Base-by-base conservation (phyloP, 1,140 invertebrate genomes). In the Hyphantria cunea region DNA sequence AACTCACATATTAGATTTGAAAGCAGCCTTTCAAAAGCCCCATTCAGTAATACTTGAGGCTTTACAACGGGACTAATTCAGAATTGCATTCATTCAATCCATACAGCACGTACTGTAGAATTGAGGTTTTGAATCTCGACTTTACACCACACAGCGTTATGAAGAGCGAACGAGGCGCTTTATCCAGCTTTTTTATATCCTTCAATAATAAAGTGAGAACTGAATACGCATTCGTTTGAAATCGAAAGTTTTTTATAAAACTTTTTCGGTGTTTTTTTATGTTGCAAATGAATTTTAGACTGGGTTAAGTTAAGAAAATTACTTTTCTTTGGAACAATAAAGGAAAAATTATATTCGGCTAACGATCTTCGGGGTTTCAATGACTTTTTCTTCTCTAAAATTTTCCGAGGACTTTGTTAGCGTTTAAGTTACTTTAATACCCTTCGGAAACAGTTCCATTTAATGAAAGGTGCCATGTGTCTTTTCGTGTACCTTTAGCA, bases 221-320 rank as follows among this genome's bases (percentile, higher is more conserved):
- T 44, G 52, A 25, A 25, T 25, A 25, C 52, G 52, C 10, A 42
- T 15, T 54, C 52, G 42, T 54, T 54, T 8, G 52, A 54, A 54
- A 54, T 54, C 44, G 44, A 44, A 54, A 54, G 39, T 54, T 54
- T 54, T n/a, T 14, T 33, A 6, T 50, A 50, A 31, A 12, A 9
- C 3, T 12, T 13, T 12, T 12, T 11, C 41, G 11, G 17, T 25
- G 1, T 25, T 25, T 25, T 12, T 44, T 12, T 44, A 47, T 7
- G 15, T 56, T 15, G 41, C 31, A 45, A 34, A 56, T 39, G 53
- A 32, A 31, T 47, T 56, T 56, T n/a, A 9, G 42, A 56, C 17
- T 25, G 17, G 17, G 5, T 25, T 25, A 5, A 3, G 12, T 54
- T 47, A 3, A 6, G 31, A 13, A 47, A 56, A 34, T 47, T 54